Conservation (phyloP, 1,140 invertebrate genomes). For the Pseudomyrmex dendroicus region DNA sequence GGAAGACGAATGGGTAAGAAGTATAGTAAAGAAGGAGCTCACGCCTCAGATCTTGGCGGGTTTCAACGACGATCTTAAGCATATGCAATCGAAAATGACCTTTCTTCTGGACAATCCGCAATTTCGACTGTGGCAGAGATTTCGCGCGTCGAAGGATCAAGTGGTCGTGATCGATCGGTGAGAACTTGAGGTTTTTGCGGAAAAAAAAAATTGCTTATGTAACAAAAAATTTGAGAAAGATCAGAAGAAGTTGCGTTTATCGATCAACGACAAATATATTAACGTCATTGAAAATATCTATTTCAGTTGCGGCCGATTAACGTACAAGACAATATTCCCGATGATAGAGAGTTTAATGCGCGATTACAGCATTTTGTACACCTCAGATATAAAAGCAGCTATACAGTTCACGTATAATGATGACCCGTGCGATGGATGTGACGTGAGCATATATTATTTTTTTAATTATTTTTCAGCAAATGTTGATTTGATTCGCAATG, state of each 20-base stretch:
- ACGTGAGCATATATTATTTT: constrained; percentile 45
- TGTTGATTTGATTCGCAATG: not conserved
- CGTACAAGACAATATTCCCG: constrained; percentile 81
- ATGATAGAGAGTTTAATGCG: no score
- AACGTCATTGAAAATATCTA: not conserved
- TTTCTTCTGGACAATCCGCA: constrained; percentile 74
- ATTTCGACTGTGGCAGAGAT: constrained; percentile 72
- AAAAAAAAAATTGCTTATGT: not conserved
- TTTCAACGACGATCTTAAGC: constrained; percentile 63
- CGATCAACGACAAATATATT: no score
- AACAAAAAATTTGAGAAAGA: not conserved
- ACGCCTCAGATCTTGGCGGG: constrained; percentile 72
- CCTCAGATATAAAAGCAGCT: constrained; percentile 82
- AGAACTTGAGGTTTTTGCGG: constrained; percentile 7
- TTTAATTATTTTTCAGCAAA: not conserved
- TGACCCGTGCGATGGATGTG: constrained; percentile 80
- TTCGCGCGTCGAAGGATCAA: constrained; percentile 77
- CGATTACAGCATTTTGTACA: constrained; percentile 81
- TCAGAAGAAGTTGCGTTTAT: not conserved
- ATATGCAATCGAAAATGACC: constrained; percentile 63
- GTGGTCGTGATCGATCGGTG: constrained; percentile 79
- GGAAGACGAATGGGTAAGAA: constrained; percentile 2
- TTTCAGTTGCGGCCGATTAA: constrained; percentile 80
- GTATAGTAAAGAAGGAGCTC: constrained; percentile 53
- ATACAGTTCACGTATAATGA: constrained; percentile 82